Evolutionary conservation across 2,888 invertebrate species (phyloP).

Genomic region (Ellobium chinense): DNA sequence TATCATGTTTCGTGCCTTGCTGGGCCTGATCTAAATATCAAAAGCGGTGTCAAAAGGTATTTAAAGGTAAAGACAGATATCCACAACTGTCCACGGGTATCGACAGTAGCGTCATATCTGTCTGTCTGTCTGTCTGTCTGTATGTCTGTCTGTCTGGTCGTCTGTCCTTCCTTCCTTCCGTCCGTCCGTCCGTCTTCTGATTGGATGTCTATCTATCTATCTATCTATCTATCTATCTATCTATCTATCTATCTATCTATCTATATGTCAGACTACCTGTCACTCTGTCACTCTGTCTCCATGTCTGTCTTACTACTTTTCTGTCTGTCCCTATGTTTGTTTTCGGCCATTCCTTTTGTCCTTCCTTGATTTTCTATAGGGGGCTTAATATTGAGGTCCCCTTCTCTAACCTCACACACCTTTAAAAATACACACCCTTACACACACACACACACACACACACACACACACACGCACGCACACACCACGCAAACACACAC

Average conservation of each 20-base stretch:
- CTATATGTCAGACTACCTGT: constrained; percentile 1
- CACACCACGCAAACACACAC: constrained; percentile 26
- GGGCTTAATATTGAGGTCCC: too few species aligned
- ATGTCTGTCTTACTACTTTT: not conserved
- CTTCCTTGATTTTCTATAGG: too few species aligned
- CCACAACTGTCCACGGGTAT: too few species aligned
- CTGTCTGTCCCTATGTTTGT: too few species aligned
- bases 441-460: constrained; percentile 20
- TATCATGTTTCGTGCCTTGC: too few species aligned
- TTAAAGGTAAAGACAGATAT: too few species aligned
- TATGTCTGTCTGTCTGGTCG: not conserved
- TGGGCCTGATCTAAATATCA: too few species aligned
- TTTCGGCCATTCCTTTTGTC: too few species aligned
- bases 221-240: constrained; percentile 15
- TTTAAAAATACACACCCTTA: not conserved
- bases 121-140: too few species aligned
- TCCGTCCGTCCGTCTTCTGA: not conserved
- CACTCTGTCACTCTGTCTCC: not conserved
- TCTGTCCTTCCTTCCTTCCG: not conserved
- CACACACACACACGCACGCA: not conserved
- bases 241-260: constrained; percentile 15
- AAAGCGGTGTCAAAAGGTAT: too few species aligned
- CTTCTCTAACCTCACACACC: not conserved
- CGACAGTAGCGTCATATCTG: too few species aligned
- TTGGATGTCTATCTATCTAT: not conserved